These are phyloP conservation scores for Elgaria multicarinata DNA, from an alignment of 2,113 vertebrate genomes.

Conservation along the genomic window DNA sequence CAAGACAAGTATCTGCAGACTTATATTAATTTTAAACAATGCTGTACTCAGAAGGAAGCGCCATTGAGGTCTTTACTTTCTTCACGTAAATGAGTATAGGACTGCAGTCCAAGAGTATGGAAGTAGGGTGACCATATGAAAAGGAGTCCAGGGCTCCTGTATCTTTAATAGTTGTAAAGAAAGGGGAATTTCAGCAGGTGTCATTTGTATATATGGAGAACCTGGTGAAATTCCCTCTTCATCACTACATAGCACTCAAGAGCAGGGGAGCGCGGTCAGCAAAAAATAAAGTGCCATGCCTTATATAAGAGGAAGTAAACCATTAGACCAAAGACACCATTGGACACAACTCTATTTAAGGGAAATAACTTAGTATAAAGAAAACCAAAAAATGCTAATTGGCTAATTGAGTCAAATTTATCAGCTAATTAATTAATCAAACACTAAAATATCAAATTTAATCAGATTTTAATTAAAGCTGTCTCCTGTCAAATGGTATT, in stretches of 20 bases:
- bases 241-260: no score
- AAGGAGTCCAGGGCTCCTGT: no score
- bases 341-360: not conserved
- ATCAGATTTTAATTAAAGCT: conserved; percentile 5
- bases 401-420: conserved; percentile 4
- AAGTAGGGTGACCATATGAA: not conserved
- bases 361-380: not conserved
- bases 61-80: not conserved
- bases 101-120: not conserved
- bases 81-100: not conserved
- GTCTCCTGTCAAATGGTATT: not conserved
- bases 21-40: not conserved
- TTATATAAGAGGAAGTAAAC: not conserved
- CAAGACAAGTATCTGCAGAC: not conserved
- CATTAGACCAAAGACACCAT: not conserved
- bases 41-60: not conserved
- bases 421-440: not conserved
- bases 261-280: no score
- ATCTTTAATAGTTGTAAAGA: no score
- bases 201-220: no score
- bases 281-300: not conserved
- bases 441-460: conserved; percentile 10
- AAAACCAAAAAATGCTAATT: not conserved
- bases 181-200: no score
- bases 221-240: not conserved